A percentile compares a stretch with the other conserved stretches of the same genome.
phyloP scores from a whole-genome alignment of 35 echinoderm and acorn worm genomes.

The Heliocidaris tuberculata region DNA sequence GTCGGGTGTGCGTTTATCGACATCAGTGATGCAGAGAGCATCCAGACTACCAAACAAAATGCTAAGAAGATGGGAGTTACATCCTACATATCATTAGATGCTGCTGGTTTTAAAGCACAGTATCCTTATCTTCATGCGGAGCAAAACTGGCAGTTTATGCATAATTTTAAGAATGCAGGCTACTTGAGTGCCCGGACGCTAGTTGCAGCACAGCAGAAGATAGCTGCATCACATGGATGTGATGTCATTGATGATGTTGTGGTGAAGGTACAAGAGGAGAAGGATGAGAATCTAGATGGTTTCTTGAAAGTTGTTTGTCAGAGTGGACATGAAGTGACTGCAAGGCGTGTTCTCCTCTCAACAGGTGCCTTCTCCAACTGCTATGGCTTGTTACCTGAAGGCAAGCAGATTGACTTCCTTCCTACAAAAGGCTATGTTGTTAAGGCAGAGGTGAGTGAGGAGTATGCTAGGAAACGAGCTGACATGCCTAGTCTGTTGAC shows the following conservation, averaged over 20 bases:
- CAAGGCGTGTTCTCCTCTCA: conserved; percentile 46
- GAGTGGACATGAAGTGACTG: background rate
- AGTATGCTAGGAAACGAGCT: background rate
- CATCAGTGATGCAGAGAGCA: background rate
- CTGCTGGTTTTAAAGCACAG: background rate
- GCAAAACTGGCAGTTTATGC: background rate
- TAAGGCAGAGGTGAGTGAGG: conserved; percentile 24
- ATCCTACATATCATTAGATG: background rate
- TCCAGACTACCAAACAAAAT: background rate
- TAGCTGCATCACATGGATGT: conserved; percentile 47
- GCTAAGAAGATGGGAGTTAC: background rate
- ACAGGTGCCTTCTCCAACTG: conserved; percentile 53
- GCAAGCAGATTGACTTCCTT: conserved; percentile 27
- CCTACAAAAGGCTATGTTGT: background rate
- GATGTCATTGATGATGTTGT: conserved; percentile 58
- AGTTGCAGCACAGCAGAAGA: conserved; percentile 51
- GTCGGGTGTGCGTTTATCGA: background rate
- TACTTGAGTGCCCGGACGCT: conserved; percentile 36
- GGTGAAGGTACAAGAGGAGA: conserved; percentile 6
- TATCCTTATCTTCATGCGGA: conserved; percentile 20
- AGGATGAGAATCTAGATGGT: background rate
- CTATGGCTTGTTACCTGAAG: conserved; percentile 15
- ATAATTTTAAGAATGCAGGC: background rate
- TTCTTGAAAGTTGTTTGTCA: background rate
- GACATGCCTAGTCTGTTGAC: conserved; percentile 39